Base-by-base conservation (phyloP, 2,888 invertebrate genomes). In the Abscondita cerata region DNA sequence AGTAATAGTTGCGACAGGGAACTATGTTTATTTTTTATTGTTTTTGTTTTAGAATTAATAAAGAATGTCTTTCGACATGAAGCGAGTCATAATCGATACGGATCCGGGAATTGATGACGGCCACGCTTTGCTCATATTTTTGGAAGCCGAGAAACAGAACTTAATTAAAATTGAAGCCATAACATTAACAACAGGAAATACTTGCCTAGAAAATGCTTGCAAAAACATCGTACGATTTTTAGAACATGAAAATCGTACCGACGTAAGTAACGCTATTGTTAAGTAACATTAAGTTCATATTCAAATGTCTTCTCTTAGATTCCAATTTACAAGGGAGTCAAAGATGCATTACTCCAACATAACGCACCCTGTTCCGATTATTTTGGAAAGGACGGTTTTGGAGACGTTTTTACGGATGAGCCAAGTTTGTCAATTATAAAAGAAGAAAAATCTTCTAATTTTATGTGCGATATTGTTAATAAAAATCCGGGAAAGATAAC, bases 111-210 rank as follows among this genome's bases (percentile, higher is more conserved):
- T 83, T 11, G 88, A 89, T 69, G 88, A 89, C 77, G 87, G 87
- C 11, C 81, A 86, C 75, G 88, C 87, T 0, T 70, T 89, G 34
- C 76, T 86, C 46, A 74, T 87, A 70, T 76, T 87, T 1, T 73
- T 87, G 1, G 80, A 82, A 33, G 84, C 85, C 0, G 84, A 86
- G 58, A 77, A 75, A 46, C 65, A 76, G 9, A 76, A 77, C 1
- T 68, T 76, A 53, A 74, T 84, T 18, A 74, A 86, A 65, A 75
- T 93, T 31, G 74, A 90, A 46, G 92, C 85, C 1, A 83, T 93
- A 1, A 92, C 92, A 0, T 90, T 90, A 46, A 88, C 86, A 0
- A 83, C 86, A 67, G 93, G 93, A 0, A 93, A 92, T 73, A 89
- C 90, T 0, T 78, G 77, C 0, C 81, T 91, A 55, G 84, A 88